phyloP scores from a whole-genome alignment of 2,888 invertebrate species.

The Diplolepis rosae region DNA sequence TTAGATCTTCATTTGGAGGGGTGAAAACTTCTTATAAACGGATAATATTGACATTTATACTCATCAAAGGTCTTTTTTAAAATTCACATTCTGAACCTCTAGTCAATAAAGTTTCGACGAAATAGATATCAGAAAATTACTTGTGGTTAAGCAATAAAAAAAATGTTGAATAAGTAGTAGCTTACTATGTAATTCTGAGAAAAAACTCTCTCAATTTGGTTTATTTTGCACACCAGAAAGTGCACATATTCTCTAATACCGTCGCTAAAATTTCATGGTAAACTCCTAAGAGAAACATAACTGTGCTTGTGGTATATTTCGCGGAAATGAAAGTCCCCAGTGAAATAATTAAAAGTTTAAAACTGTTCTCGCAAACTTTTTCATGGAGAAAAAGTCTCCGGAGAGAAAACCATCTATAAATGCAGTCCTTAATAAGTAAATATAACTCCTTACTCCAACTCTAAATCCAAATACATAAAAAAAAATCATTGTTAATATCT shows the following conservation, averaged over 20 bases:
- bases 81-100: neutral
- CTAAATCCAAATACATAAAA: too few relatives aligned
- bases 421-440: neutral
- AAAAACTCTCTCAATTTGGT: neutral
- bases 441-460: too few relatives aligned
- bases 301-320: neutral
- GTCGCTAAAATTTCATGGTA: conserved; percentile 16
- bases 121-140: too few relatives aligned
- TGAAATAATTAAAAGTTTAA: conserved; percentile 7
- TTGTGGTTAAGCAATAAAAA: neutral
- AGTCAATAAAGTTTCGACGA: too few relatives aligned
- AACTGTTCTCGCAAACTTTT: neutral
- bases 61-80: neutral
- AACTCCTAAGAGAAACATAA: conserved; percentile 15
- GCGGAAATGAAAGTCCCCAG: conserved; percentile 12
- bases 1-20: neutral
- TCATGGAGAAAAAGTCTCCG: neutral
- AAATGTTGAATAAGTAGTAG: neutral
- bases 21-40: neutral
- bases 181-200: neutral
- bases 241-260: conserved; percentile 5
- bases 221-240: neutral
- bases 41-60: neutral
- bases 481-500: too few relatives aligned
- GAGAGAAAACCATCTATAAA: neutral